Evolutionary conservation across 1,140 invertebrate species (phyloP), one percentile per base, ranked within the genome.

Genomic region (Phortica variegata): DNA sequence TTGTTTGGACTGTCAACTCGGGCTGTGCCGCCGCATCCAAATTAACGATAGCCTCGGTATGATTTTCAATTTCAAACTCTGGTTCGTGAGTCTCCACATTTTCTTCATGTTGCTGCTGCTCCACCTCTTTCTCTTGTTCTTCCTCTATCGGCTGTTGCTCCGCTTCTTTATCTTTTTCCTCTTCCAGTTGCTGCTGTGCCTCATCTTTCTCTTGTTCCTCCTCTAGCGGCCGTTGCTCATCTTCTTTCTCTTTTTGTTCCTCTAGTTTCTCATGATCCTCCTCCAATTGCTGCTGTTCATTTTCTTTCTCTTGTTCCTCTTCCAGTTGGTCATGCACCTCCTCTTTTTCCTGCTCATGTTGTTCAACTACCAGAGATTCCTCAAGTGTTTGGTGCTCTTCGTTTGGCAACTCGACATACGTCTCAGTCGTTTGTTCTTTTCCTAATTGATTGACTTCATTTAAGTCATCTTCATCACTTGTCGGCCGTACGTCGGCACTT

Each of bases 381-480:
- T 38, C 10, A n/a, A 0, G 33, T 29, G 26, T 21, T 17, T 19
- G 15, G 3, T 38, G 36, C 16, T 17, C 10, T 19, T 38, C 23
- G 10, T 26, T 10, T n/a, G 23, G 10, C 23, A n/a, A n/a, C n/a
- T n/a, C n/a, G n/a, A n/a, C n/a, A n/a, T n/a, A n/a, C 10, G 23
- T 26, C 10, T 26, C 23, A 10, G 10, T 10, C n/a, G 32, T 4
- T 34, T 26, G 23, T 32, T 63, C 60, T 61, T 53, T 51, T 52
- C 52, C 60, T 63, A 68, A 68, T 68, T 69, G 63, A 68, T 68
- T 68, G 65, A 51, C 65, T 68, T 60, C 60, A 68, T 68, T 68
- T 68, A 68, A 68, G 69, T 70, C 59, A 71, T 70, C 66, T 58
- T 60, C 54, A 49, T 58, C 61, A 57, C 66, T 66, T 69, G 65